Evolutionary conservation across 2,113 vertebrate genomes (phyloP).

Genomic region (Condylura cristata): DNA sequence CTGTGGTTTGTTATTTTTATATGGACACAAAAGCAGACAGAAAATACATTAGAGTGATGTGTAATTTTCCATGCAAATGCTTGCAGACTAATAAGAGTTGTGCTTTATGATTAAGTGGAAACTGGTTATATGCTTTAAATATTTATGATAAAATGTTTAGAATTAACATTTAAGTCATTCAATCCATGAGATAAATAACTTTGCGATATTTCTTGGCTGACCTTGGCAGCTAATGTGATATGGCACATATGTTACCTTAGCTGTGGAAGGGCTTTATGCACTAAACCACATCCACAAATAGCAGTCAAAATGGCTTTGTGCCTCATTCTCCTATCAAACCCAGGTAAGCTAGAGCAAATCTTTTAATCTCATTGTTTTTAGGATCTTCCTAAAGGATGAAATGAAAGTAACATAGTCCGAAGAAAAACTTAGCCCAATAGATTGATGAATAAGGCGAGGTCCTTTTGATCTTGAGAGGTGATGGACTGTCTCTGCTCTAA

Average conservation of each 20-base stretch:
- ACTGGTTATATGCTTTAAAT: conserved; percentile 73
- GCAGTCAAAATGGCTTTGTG: neutral
- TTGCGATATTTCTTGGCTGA: conserved; percentile 5
- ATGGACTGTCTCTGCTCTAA: neutral
- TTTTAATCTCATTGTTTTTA: neutral
- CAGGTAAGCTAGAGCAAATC: conserved; percentile 11
- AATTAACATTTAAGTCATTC: conserved; percentile 69
- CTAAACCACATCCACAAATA: conserved; percentile 21
- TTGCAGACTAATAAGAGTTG: conserved; percentile 72
- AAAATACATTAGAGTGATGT: conserved; percentile 66
- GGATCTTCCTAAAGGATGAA: conserved; percentile 14
- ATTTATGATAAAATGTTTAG: conserved; percentile 73
- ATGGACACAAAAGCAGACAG: conserved; percentile 68
- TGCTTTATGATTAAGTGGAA: conserved; percentile 71
- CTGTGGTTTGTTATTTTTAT: conserved; percentile 61
- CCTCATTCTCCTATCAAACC: conserved; percentile 28
- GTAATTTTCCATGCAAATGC: conserved; percentile 64
- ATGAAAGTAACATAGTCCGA: neutral
- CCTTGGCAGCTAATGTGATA: conserved; percentile 36
- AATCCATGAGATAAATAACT: conserved; percentile 22
- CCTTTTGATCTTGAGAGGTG: neutral
- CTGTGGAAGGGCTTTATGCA: neutral
- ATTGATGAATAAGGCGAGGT: conserved; percentile 19
- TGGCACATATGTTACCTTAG: neutral
- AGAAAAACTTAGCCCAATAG: conserved; percentile 43